Evolutionary conservation across 2,113 vertebrate genomes (phyloP).

Genomic region (Microcebus murinus): DNA sequence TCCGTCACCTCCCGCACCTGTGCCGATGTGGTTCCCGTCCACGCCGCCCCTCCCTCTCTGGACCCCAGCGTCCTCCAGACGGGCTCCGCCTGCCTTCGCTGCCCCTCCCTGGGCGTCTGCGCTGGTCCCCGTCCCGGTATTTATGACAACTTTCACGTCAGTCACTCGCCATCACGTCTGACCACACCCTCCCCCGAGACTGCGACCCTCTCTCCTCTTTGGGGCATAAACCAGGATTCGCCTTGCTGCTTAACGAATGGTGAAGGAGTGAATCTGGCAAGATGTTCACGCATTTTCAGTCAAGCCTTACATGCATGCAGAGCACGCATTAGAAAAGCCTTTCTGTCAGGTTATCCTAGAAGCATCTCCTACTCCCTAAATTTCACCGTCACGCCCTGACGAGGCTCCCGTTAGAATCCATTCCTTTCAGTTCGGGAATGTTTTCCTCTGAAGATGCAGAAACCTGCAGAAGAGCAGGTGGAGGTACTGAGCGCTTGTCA

Average conservation of each 20-base stretch:
- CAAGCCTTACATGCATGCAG: neutral
- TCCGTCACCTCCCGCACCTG: too few species aligned
- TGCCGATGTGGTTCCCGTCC: too few species aligned
- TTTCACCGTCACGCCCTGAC: neutral
- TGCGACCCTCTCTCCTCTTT: neutral
- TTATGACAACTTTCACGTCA: neutral
- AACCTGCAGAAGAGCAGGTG: neutral
- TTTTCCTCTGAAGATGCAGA: conserved; percentile 41
- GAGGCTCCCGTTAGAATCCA: neutral
- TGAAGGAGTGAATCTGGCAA: neutral
- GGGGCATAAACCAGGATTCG: neutral
- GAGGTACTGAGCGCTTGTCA: conserved; percentile 13
- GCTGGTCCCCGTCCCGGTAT: too few species aligned
- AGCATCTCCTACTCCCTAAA: neutral
- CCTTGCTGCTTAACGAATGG: neutral
- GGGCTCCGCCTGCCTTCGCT: too few species aligned
- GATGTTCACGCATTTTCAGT: neutral
- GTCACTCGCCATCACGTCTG: neutral
- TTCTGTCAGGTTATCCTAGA: too few species aligned
- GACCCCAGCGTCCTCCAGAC: too few species aligned
- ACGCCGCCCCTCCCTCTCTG: too few species aligned
- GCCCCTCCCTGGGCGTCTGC: too few species aligned
- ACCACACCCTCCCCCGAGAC: accelerated
- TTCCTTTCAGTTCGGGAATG: neutral
- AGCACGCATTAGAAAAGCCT: too few species aligned